Base-by-base conservation (phyloP, 1,140 invertebrate species). In the Neomicropteryx cornuta region DNA sequence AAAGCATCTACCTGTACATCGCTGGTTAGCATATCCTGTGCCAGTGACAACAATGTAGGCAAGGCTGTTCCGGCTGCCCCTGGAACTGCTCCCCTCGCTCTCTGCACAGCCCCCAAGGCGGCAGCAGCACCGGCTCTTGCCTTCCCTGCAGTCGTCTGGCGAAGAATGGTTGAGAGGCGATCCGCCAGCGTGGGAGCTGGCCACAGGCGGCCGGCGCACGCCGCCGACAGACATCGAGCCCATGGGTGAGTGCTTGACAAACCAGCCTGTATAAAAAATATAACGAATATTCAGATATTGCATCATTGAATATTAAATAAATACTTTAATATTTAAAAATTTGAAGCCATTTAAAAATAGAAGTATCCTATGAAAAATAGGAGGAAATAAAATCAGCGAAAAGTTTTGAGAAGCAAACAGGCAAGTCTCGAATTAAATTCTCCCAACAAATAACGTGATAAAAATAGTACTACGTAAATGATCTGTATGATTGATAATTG, bases 1-100 rank as follows among this genome's bases (percentile, higher is more conserved):
- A n/a, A n/a, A n/a, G n/a, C n/a, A n/a, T n/a, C 51, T 53, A 87
- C 86, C 75, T 96, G 92, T 18, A 95, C 87, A 49, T 89, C 77
- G 11, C 88, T 83, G 34, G 87, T 87, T 2, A 84, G 80, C 31
- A 77, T 79, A 65, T 98, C 94, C 68, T 98, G 93, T 1, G 92
- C 92, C 3, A 98, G 64, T 17, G 94, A 92, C 4, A 97, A 62
- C 16, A 98, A 62, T 52, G 97, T 95, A 31, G 88, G 92, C 41
- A 98, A 49, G 43, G 58, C 61, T 28, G 54, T 52, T 28, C 61
- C 64, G 39, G 46, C 44, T 41, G 1, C 44, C 47, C 44, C 56
- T 10, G 55, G 55, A 1, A 52, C 56, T 2, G 57, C 55, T 1
- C 61, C 64, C 1, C 64, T 33, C 5, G 62, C 64, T 0, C 64